Base-by-base conservation (phyloP, 1,140 invertebrate genomes). In the Pemphigus obesinymphae region DNA sequence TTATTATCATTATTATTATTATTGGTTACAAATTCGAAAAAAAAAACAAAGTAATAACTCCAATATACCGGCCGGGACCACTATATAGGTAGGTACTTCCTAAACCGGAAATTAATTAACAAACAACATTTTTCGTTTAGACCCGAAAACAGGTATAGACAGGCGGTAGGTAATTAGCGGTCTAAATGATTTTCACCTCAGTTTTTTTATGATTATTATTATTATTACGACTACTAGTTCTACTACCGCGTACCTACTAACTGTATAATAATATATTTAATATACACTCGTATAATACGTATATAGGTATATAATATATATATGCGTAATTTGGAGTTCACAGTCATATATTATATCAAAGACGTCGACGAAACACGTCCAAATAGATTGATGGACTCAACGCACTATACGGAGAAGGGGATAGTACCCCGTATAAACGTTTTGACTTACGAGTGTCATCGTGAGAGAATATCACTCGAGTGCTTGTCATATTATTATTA, bases 61-160 rank as follows among this genome's bases (percentile, higher is more conserved):
- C 48, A 26, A 20, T 29, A 29, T 20, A 17, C 17, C 10, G 10
- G 10, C 40, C 7, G 17, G 26, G 15, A n/a, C 53, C 17, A 26
- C 37, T 40, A 3, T 40, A 8, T 3, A 3, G 3, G 23, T 23
- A 53, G 50, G 20, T 53, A 68, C 7, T 3, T 45, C 68, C 26
- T 50, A 50, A 50, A 73, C 70, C 43, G 43, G 70, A 73, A 73
- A 73, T 73, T 50, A 73, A 73, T 73, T 50, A 73, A 73, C 70
- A 13, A 50, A 31, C 70, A 50, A 73, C 70, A 31, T 73, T 73
- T 73, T 73, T 73, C 26, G 70, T 73, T 45, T 26, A 31, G 45
- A 63, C 29, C 43, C 23, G 26, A n/a, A 34, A 1, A 50, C 23
- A 43, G 37, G 66, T 50, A 34, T 8, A 17, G 17, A 70, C 70